phyloP scores from a whole-genome alignment of 2,888 invertebrate genomes.

The Caenorhabditis sp. region DNA sequence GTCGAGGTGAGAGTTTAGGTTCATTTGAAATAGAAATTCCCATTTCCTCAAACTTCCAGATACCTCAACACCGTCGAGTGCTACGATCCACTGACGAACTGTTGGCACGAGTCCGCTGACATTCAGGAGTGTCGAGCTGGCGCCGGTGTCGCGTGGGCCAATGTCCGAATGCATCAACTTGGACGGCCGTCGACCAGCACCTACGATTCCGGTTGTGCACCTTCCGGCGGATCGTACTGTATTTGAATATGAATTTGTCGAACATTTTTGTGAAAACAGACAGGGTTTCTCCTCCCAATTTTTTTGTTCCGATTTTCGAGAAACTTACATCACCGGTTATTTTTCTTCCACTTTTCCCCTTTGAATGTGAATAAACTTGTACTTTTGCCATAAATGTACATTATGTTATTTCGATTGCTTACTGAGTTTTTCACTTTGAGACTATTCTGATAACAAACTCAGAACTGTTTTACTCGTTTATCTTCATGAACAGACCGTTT shows the following conservation, averaged over 20 bases:
- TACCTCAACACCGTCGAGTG: slow-evolving; percentile 81
- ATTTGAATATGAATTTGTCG: slow-evolving; percentile 22
- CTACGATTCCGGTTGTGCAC: slow-evolving; percentile 67
- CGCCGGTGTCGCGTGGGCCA: slow-evolving; percentile 79
- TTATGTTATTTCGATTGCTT: no score
- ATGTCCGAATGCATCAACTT: slow-evolving; percentile 64
- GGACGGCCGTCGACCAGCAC: slow-evolving; percentile 7
- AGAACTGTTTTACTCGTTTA: no score
- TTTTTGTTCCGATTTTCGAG: background rate
- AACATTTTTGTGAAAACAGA: slow-evolving; percentile 6
- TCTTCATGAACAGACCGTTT: no score
- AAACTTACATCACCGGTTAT: slow-evolving; percentile 13
- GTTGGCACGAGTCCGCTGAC: slow-evolving; percentile 83
- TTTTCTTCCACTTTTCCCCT: background rate
- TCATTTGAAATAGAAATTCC: no score
- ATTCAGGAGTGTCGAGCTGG: slow-evolving; percentile 84
- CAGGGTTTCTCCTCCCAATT: slow-evolving; percentile 43
- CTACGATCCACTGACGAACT: slow-evolving; percentile 80
- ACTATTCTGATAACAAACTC: no score
- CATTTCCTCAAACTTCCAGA: slow-evolving; percentile 21
- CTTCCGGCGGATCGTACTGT: slow-evolving; percentile 54
- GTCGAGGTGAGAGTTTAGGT: slow-evolving; percentile 23
- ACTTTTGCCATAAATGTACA: no score
- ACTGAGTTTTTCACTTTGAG: no score
- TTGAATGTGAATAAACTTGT: no score